phyloP scores from a whole-genome alignment of 2,888 invertebrate genomes.

The Tiphia femorata region DNA sequence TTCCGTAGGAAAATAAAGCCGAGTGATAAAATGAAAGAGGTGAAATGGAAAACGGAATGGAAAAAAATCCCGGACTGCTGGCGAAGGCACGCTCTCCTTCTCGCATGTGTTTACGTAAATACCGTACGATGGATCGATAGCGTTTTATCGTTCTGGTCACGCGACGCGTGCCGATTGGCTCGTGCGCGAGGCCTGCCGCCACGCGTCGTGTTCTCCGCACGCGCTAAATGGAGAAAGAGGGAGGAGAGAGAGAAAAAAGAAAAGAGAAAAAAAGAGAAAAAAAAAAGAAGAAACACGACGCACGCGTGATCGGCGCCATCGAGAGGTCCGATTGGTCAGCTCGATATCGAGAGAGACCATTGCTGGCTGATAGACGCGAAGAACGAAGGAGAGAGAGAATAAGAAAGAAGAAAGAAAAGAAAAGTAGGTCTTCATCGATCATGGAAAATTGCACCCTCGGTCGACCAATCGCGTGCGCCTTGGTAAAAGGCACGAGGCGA shows the following conservation, averaged over 20 bases:
- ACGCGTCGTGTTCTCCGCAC: too few relatives aligned
- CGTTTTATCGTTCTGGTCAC: conserved; percentile 50
- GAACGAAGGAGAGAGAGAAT: not conserved
- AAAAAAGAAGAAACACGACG: not conserved
- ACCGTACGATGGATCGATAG: conserved; percentile 39
- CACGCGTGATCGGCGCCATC: too few relatives aligned
- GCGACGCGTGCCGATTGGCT: too few relatives aligned
- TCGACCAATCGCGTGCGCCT: too few relatives aligned
- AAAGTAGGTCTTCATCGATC: not conserved
- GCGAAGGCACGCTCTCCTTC: not conserved
- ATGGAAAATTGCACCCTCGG: too few relatives aligned
- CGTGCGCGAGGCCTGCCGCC: too few relatives aligned
- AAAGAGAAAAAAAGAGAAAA: not conserved
- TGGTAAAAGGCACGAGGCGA: too few relatives aligned
- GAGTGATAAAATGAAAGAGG: too few relatives aligned
- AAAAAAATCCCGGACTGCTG: not conserved
- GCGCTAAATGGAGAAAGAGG: not conserved
- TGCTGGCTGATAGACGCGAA: too few relatives aligned
- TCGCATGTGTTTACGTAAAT: conserved; percentile 38
- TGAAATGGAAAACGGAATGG: not conserved
- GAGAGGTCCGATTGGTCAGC: too few relatives aligned
- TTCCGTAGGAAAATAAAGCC: too few relatives aligned
- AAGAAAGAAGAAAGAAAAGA: not conserved
- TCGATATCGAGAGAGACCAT: too few relatives aligned
- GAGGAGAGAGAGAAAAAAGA: not conserved